phyloP scores from a whole-genome alignment of 2,113 vertebrate genomes.

The Brachirus orientalis region DNA sequence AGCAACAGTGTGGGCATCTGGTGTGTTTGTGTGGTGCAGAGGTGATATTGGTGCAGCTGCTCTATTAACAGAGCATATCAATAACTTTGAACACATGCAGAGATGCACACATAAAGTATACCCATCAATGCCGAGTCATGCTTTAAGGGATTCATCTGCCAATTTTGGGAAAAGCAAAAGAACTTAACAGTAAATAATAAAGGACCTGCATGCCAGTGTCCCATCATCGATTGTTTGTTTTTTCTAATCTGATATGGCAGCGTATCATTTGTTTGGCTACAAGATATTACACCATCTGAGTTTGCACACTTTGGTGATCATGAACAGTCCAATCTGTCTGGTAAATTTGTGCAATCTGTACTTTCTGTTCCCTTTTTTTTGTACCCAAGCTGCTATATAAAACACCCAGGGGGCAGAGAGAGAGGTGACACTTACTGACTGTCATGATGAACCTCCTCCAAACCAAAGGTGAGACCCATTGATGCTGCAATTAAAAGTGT shows the following conservation, averaged over 20 bases:
- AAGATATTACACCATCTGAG: conserved; percentile 35
- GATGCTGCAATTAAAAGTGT: neutral
- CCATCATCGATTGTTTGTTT: conserved; percentile 17
- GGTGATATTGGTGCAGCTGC: conserved; percentile 61
- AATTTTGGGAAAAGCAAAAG: neutral
- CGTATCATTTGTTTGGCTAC: conserved; percentile 16
- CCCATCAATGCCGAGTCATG: conserved; percentile 33
- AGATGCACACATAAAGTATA: conserved; percentile 1
- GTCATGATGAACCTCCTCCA: conserved; percentile 22
- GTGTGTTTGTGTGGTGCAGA: conserved; percentile 38
- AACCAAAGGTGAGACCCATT: conserved; percentile 16
- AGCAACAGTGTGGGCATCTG: conserved; percentile 48
- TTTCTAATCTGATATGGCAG: conserved; percentile 7
- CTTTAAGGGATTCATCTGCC: conserved; percentile 2
- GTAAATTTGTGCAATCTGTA: conserved; percentile 43
- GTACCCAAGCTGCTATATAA: conserved; percentile 40
- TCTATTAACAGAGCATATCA: conserved; percentile 48
- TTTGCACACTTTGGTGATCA: conserved; percentile 16
- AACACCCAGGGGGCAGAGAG: conserved; percentile 19
- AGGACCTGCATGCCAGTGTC: conserved; percentile 9
- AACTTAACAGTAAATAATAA: conserved; percentile 27
- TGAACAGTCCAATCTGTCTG: conserved; percentile 11
- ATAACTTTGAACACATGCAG: conserved; percentile 15
- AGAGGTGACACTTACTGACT: neutral
- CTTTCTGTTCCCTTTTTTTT: neutral